Percentiles rank a stretch among this genome's conserved stretches.
phyloP scores from a whole-genome alignment of 1,140 invertebrate species.

The Neotoxoptera formosana region DNA sequence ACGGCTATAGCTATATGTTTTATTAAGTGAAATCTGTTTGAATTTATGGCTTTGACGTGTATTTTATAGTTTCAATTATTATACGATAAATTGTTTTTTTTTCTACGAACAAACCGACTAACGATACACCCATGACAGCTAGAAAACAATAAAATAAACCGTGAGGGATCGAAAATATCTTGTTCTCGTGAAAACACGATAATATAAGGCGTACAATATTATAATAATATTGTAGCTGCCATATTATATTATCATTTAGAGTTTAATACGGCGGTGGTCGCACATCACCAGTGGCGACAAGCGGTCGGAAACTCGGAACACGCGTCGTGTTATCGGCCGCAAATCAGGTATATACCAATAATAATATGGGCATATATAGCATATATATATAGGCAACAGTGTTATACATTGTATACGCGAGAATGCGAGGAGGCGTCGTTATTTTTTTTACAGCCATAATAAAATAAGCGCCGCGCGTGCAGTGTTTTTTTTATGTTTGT shows the following conservation, averaged over 20 bases:
- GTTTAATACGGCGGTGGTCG: neutral
- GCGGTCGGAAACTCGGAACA: neutral
- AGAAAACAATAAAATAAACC: neutral
- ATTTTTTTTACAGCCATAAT: constrained; percentile 19
- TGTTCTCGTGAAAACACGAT: neutral
- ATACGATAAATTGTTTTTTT: neutral
- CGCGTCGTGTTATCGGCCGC: neutral
- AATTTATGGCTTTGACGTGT: neutral
- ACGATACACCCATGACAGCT: neutral
- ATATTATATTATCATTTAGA: neutral
- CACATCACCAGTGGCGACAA: neutral
- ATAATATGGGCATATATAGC: neutral
- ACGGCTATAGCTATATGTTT: neutral
- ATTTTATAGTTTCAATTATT: neutral
- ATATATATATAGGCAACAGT: neutral
- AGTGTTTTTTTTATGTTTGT: no score
- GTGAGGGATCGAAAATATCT: neutral
- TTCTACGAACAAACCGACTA: neutral
- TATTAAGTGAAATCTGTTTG: neutral
- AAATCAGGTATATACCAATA: constrained; percentile 10
- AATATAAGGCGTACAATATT: neutral
- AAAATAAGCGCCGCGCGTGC: neutral
- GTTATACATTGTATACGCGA: neutral
- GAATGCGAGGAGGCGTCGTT: neutral
- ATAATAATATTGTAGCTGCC: neutral